Conservation (phyloP, 2,113 vertebrate genomes). For the Lepus europaeus region DNA sequence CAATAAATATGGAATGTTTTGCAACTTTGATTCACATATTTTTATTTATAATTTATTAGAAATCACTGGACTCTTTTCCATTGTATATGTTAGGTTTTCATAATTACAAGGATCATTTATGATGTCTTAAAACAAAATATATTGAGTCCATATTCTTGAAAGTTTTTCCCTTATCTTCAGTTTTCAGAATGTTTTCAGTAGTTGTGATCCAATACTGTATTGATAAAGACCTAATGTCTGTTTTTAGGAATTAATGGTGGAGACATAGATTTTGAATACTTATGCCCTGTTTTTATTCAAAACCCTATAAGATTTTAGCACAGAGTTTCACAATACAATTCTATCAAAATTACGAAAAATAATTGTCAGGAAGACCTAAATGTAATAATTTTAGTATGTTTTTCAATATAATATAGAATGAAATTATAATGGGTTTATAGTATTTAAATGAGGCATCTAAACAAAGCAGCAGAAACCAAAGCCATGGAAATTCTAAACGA, state of each 20-base stretch:
- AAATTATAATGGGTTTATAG: not conserved
- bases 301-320: not conserved
- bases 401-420: not conserved
- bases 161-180: not conserved
- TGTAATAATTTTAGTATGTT: slow-evolving; percentile 18
- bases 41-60: slow-evolving; percentile 30
- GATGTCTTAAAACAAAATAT: not conserved
- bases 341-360: not conserved
- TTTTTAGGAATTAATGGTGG: not conserved
- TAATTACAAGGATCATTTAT: not conserved
- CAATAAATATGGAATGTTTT: not conserved
- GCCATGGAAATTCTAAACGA: not conserved
- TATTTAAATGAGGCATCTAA: not conserved
- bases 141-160: not conserved
- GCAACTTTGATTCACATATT: not conserved
- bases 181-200: not conserved
- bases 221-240: not conserved
- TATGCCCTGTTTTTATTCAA: not conserved
- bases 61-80: not conserved
- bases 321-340: not conserved
- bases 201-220: not conserved
- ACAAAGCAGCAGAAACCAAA: not conserved
- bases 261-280: not conserved
- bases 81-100: not conserved
- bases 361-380: not conserved